Base-by-base conservation (phyloP, 2,797 vertebrate species). In the Takifugu rubripes region DNA sequence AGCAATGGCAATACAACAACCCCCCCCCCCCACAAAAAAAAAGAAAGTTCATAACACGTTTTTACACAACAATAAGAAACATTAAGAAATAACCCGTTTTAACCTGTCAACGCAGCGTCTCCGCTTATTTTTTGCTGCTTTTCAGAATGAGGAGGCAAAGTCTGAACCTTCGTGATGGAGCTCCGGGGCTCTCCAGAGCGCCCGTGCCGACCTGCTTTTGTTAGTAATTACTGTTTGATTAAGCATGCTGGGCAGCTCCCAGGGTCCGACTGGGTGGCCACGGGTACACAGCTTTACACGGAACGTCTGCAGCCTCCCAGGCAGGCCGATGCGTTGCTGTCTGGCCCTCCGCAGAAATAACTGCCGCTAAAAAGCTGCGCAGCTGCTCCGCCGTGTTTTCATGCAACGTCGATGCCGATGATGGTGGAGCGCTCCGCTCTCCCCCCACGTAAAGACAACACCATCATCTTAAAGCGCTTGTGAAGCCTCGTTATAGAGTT, bases 141-240 rank as follows among this genome's bases (percentile, higher is more conserved):
- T 53, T 46, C 49, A 60, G 52, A 40, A 14, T 14, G 36, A 46
- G 56, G 70, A 56, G 45, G 40, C 54, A 27, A 52, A 59, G 59
- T 75, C 53, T 56, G 61, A 44, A 54, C 80, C 61, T 90, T 83
- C 80, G 83, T 86, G 88, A 72, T 71, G 87, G 80, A 77, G 83
- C 46, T 75, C 70, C 72, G 48, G 47, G 78, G 57, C 75, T 80
- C 72, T 68, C 68, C 25, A 31, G 74, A 86, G 81, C 88, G 83
- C 79, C 77, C 76, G 71, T 71, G 78, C 70, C 59, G 76, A 83
- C 88, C 91, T 88, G 84, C 82, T 91, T 90, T 91, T 88, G 61
- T 91, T 88, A 83, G 68, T 90, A 91, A 65, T 91, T 93, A 84
- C 83, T 93, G 71, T 92, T 92, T 87, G 81, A 91, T 93, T 90